Base-by-base conservation (phyloP, 2,797 vertebrate species). In the Enteromius treurensis region DNA sequence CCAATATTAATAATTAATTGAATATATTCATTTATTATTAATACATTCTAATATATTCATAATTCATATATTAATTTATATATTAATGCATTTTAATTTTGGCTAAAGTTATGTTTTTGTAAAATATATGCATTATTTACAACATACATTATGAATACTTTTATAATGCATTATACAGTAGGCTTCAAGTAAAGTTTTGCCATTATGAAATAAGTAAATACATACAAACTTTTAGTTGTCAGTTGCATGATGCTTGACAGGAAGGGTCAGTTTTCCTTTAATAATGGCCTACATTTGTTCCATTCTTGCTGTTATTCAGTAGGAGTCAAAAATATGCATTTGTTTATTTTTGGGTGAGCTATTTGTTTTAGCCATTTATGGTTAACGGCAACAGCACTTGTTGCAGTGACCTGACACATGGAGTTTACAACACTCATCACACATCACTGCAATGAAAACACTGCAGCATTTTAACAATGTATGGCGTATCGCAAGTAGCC, bases 371-470 rank as follows among this genome's bases (percentile, higher is more conserved):
- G 60, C 23, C 4, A 8, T 74, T 51, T 6, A 64, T 3, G 4
- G 26, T 23, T 32, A 42, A 55, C 1, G 7, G 21, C 26, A n/a
- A 37, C 21, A 67, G 26, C 21, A 29, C 11, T 47, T 62, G 40
- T 64, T 0, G 11, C 71, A 42, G 80, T 76, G 80, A 67, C 32
- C 45, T 82, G 58, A 82, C 80, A 82, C 42, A 68, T 55, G 60
- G 80, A 14, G 71, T 82, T 77, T 83, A 77, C 74, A 34, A 13
- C 81, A 55, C 58, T 76, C 34, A 65, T 82, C 62, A 75, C 49
- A 69, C 73, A 34, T 26, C 15, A 11, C 10, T 78, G 45, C 23
- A 65, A 79, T 79, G n/a, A 49, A 84, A 73, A 73, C 77, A 76
- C 34, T 15, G 49, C 70, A 40, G 71, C 45, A 34, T 83, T 83